Percentiles rank a stretch among this genome's conserved stretches.
These are phyloP conservation scores for Leptinotarsa juncta DNA, from an alignment of 2,888 invertebrate genomes.

Conservation along the genomic window DNA sequence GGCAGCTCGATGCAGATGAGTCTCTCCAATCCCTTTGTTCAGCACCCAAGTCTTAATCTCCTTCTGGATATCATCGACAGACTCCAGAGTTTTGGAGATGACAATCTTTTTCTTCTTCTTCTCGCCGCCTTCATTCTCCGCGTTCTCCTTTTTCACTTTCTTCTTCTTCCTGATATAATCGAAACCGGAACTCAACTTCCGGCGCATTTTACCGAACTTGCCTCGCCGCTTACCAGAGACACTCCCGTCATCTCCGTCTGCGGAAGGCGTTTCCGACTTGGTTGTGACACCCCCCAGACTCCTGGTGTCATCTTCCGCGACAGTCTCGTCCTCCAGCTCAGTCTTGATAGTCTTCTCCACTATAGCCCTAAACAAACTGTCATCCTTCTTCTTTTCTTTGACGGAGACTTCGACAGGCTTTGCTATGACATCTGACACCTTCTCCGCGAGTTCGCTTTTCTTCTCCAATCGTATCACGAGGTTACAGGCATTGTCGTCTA, in stretches of 20 bases:
- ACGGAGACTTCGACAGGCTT: constrained; percentile 51
- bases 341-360: constrained; percentile 55
- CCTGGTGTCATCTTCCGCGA: constrained; percentile 57
- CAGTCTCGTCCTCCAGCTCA: constrained; percentile 52
- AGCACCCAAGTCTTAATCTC: constrained; percentile 93
- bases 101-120: constrained; percentile 59
- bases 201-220: constrained; percentile 75
- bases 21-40: constrained; percentile 95
- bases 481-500: constrained; percentile 29
- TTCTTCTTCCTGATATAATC: constrained; percentile 93
- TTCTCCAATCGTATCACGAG: constrained; percentile 41
- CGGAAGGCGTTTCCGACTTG: constrained; percentile 62
- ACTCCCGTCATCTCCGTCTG: constrained; percentile 60
- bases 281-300: constrained; percentile 50
- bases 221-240: constrained; percentile 65
- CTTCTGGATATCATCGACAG: constrained; percentile 81
- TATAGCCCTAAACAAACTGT: constrained; percentile 56
- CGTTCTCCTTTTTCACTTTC: constrained; percentile 73
- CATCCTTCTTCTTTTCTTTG: constrained; percentile 50
- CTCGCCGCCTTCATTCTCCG: constrained; percentile 44
- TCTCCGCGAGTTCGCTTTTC: constrained; percentile 47
- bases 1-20: constrained; percentile 91
- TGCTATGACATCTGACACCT: constrained; percentile 48
- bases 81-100: constrained; percentile 71
- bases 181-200: constrained; percentile 86